Evolutionary conservation across 2,113 vertebrate species (phyloP), one percentile per base, ranked within the genome.

Genomic region (Rhinichthys klamathensis): DNA sequence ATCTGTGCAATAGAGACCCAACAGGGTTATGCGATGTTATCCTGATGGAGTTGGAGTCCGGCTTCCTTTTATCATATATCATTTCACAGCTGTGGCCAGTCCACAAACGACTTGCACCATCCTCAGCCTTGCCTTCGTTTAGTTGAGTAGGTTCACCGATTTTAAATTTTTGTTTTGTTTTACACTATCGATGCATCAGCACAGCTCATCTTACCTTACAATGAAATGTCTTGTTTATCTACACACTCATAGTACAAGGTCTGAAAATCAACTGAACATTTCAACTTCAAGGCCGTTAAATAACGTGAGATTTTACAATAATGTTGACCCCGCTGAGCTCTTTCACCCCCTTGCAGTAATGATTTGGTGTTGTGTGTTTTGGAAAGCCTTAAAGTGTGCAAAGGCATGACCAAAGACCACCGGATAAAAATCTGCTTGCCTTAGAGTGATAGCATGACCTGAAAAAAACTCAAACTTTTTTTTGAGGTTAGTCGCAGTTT

Each of bases 351-450:
- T n/a, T 79, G 12, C 35, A 5, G 35, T 44, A 25, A 56, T 38
- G 32, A 61, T 61, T 9, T 58, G 32, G 21, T 10, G 4, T 56
- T 38, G 15, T 27, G 25, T 77, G 49, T 67, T 67, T 67, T 67
- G 6, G 38, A 46, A 41, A 63, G 35, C 60, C 60, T 80, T 5
- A 18, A 25, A 35, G 56, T 27, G 21, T 2, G 13, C 6, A n/a
- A 67, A 51, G 61, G 27, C 10, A 15, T 49, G 79, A 67, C 61
- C 61, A 67, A 81, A 81, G 61, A 81, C 61, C 61, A 67, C 23
- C 21, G 5, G 21, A 51, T 67, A 11, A 23, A 67, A 44, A 61
- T 44, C 56, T 80, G 77, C 13, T 80, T 61, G 21, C 32, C 35
- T 60, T 61, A 18, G 35, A 60, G 35, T 5, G 6, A n/a, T 60